Percentiles rank a stretch among this genome's conserved stretches.
phyloP scores from a whole-genome alignment of 1,140 invertebrate species.

The Drosophila burlai region DNA sequence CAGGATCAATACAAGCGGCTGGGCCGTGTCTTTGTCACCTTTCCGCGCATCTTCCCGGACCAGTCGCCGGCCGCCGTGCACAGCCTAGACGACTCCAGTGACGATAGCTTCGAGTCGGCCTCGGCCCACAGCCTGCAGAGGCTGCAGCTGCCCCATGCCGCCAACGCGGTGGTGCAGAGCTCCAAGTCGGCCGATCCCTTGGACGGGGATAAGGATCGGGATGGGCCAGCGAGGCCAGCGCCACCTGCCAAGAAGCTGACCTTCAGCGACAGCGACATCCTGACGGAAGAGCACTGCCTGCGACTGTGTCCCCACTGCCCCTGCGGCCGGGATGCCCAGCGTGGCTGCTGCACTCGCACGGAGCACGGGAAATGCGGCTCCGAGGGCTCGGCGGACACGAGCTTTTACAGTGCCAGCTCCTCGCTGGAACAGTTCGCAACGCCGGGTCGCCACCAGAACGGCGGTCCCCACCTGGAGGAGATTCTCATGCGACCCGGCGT shows the following conservation, averaged over 20 bases:
- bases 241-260: slow-evolving; percentile 68
- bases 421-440: slow-evolving; percentile 77
- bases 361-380: slow-evolving; percentile 53
- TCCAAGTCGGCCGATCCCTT: slow-evolving; percentile 83
- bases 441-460: slow-evolving; percentile 51
- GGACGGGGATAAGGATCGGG: slow-evolving; percentile 40
- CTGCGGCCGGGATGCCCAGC: slow-evolving; percentile 52
- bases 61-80: slow-evolving; percentile 13
- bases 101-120: slow-evolving; percentile 82
- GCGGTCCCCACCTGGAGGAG: slow-evolving; percentile 44
- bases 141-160: slow-evolving; percentile 46
- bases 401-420: slow-evolving; percentile 82
- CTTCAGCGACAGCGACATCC: slow-evolving; percentile 81
- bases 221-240: not conserved
- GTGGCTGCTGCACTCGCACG: slow-evolving; percentile 52
- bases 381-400: slow-evolving; percentile 58
- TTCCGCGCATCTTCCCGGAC: slow-evolving; percentile 69
- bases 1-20: slow-evolving; percentile 82
- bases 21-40: slow-evolving; percentile 82
- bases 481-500: slow-evolving; percentile 74
- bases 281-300: slow-evolving; percentile 68
- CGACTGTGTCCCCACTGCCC: slow-evolving; percentile 70
- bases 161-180: slow-evolving; percentile 45
- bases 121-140: slow-evolving; percentile 75
- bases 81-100: slow-evolving; percentile 69